Percentiles rank a stretch among this genome's conserved stretches.
Conservation (phyloP, 1,140 invertebrate species). For the Micrasema minimum region DNA sequence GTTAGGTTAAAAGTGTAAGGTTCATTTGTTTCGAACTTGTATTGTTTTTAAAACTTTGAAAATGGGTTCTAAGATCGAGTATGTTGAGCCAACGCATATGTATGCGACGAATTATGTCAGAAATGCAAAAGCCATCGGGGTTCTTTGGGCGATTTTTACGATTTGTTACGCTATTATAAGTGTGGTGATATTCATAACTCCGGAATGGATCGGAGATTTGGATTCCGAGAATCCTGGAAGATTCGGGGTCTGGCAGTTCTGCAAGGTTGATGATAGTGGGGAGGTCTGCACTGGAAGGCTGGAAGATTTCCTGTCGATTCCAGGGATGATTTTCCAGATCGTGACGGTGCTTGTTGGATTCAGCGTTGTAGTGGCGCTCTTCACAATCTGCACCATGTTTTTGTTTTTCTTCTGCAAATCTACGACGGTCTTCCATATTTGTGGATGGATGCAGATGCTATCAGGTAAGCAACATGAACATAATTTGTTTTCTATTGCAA, state of each 20-base stretch:
- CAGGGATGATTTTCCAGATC: constrained; percentile 76
- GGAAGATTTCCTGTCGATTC: constrained; percentile 84
- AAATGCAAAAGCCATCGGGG: constrained; percentile 95
- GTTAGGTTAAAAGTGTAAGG: background rate
- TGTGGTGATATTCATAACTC: constrained; percentile 93
- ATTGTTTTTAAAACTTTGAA: constrained; percentile 45
- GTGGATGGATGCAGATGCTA: constrained; percentile 92
- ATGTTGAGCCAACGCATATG: constrained; percentile 88
- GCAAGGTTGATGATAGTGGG: constrained; percentile 75
- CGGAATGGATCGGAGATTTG: constrained; percentile 91
- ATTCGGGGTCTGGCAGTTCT: constrained; percentile 92
- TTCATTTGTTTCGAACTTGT: constrained; percentile 20
- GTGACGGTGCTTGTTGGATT: constrained; percentile 90
- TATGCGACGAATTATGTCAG: constrained; percentile 93
- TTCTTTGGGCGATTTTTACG: constrained; percentile 96
- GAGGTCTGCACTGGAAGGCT: constrained; percentile 85
- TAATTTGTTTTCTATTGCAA: no score
- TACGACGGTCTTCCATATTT: constrained; percentile 93
- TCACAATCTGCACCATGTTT: constrained; percentile 89
- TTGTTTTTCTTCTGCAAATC: constrained; percentile 95
- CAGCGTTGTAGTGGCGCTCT: constrained; percentile 83
- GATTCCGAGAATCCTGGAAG: constrained; percentile 88
- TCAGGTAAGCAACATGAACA: constrained; percentile 76
- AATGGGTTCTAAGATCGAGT: constrained; percentile 91
- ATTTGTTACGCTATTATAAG: constrained; percentile 97